Percentiles rank a stretch among this genome's conserved stretches.
Conservation (phyloP, 2,888 invertebrate genomes). For the Metellina segmentata region DNA sequence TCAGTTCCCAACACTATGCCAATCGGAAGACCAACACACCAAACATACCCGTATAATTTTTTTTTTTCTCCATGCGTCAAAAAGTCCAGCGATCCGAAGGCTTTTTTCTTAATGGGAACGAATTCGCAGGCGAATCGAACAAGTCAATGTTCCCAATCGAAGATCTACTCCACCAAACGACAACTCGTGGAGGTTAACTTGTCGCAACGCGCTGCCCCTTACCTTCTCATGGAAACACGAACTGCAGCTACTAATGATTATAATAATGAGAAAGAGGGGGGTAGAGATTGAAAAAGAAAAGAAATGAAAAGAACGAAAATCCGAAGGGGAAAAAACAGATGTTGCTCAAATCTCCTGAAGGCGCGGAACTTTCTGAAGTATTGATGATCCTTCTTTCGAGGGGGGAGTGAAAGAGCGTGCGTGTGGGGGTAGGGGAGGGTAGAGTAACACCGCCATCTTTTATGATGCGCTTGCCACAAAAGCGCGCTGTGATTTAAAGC, state of each 20-base stretch:
- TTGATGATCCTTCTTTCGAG: slow-evolving; percentile 49
- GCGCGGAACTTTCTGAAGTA: slow-evolving; percentile 65
- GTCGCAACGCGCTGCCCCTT: neutral
- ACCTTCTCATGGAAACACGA: neutral
- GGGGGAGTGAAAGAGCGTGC: slow-evolving; percentile 12
- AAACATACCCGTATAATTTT: too few relatives aligned
- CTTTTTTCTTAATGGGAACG: too few relatives aligned
- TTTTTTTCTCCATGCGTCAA: too few relatives aligned
- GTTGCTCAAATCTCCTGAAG: slow-evolving; percentile 34
- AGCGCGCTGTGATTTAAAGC: slow-evolving; percentile 69
- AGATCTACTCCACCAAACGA: too few relatives aligned
- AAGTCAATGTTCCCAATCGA: too few relatives aligned
- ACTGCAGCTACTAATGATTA: neutral
- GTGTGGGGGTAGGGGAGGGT: slow-evolving; percentile 4
- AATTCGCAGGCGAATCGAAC: too few relatives aligned
- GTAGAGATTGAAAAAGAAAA: neutral
- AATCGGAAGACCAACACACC: too few relatives aligned
- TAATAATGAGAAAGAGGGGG: neutral
- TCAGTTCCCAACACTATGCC: too few relatives aligned
- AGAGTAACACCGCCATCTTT: slow-evolving; percentile 29
- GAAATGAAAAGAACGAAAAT: slow-evolving; percentile 24
- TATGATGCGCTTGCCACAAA: slow-evolving; percentile 59
- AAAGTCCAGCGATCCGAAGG: too few relatives aligned
- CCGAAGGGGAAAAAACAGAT: neutral
- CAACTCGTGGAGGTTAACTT: too few relatives aligned